These are phyloP conservation scores for Suncus etruscus DNA, from an alignment of 2,113 vertebrate genomes.

Conservation along the genomic window DNA sequence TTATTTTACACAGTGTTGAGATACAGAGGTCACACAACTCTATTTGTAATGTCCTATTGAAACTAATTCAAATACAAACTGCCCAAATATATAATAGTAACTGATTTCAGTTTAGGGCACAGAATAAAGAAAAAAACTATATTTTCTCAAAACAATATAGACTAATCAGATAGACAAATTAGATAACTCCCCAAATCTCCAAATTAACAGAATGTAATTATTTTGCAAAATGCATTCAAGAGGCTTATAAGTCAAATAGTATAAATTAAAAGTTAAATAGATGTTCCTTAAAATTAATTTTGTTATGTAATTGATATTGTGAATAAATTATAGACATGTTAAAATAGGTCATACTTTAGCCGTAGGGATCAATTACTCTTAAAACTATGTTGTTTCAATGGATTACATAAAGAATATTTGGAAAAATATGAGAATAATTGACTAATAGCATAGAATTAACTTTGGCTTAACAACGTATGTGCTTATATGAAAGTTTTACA, in stretches of 20 bases:
- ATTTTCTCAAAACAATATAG: neutral
- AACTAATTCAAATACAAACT: neutral
- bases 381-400: neutral
- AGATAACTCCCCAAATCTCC: neutral
- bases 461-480: neutral
- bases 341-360: neutral
- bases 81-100: neutral
- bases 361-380: rapidly evolving
- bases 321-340: neutral
- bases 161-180: neutral
- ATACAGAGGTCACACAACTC: too few species aligned
- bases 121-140: too few species aligned
- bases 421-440: neutral
- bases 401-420: rapidly evolving
- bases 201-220: neutral
- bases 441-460: neutral
- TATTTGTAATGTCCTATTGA: too few species aligned
- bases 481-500: neutral
- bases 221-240: neutral
- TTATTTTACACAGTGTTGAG: too few species aligned
- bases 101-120: neutral
- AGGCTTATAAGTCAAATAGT: neutral
- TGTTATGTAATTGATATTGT: neutral
- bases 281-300: neutral
- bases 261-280: neutral